These are phyloP conservation scores for Papilio protenor DNA, from an alignment of 2,888 invertebrate genomes.

Conservation along the genomic window DNA sequence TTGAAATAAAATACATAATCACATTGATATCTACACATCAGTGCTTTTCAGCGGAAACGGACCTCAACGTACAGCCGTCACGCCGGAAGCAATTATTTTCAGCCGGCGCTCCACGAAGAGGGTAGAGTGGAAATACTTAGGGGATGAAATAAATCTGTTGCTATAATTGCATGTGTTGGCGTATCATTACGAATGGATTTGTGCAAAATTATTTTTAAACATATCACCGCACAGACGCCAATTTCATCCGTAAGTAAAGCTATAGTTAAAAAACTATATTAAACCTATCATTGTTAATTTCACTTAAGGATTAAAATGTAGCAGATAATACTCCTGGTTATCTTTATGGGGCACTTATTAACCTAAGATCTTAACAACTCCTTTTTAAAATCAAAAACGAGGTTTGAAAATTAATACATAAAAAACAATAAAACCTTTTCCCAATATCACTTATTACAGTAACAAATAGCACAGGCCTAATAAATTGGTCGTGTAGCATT, in stretches of 20 bases:
- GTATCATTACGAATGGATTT: conserved; percentile 11
- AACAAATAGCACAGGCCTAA: conserved; percentile 55
- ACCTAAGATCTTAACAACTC: neutral
- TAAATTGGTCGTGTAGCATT: conserved; percentile 63
- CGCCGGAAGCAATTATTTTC: conserved; percentile 71
- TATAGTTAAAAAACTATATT: no score
- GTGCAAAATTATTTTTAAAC: neutral
- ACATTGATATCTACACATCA: conserved; percentile 39
- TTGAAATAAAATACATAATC: neutral
- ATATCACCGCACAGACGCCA: neutral
- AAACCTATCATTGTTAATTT: no score
- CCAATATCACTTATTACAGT: neutral
- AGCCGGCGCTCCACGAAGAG: conserved; percentile 55
- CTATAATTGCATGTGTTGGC: conserved; percentile 18
- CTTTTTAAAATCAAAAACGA: neutral
- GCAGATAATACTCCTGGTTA: neutral
- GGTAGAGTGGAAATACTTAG: conserved; percentile 44
- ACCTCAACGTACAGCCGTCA: conserved; percentile 53
- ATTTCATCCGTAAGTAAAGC: neutral
- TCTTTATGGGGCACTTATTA: neutral
- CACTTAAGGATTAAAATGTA: neutral
- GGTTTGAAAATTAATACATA: neutral
- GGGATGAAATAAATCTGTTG: conserved; percentile 31
- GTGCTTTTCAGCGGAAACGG: conserved; percentile 45
- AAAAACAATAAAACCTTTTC: neutral